phyloP scores from a whole-genome alignment of 2,888 invertebrate genomes.

The Drosophila recens region DNA sequence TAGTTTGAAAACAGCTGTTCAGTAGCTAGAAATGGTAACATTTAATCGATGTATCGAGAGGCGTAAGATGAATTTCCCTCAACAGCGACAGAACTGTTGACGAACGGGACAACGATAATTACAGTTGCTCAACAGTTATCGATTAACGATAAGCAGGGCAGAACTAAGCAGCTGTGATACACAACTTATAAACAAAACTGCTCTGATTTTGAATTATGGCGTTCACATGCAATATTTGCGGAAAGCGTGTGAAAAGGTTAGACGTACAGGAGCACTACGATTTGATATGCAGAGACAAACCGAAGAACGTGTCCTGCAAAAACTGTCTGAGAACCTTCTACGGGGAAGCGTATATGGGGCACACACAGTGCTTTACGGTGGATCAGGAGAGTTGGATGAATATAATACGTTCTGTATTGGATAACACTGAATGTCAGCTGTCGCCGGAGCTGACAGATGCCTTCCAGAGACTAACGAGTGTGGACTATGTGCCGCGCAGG shows the following conservation, averaged over 20 bases:
- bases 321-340: slow-evolving; percentile 96
- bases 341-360: slow-evolving; percentile 90
- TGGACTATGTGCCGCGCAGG: too few relatives aligned
- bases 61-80: neutral
- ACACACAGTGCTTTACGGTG: slow-evolving; percentile 94
- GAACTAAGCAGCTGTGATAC: slow-evolving; percentile 4
- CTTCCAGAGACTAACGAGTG: too few relatives aligned
- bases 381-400: slow-evolving; percentile 84
- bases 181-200: too few relatives aligned
- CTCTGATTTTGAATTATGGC: slow-evolving; percentile 89
- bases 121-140: slow-evolving; percentile 14
- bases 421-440: too few relatives aligned
- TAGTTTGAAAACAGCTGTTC: too few relatives aligned
- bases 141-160: slow-evolving; percentile 23
- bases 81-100: neutral
- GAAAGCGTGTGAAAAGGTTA: slow-evolving; percentile 95
- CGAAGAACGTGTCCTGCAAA: slow-evolving; percentile 93
- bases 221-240: slow-evolving; percentile 95
- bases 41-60: neutral
- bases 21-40: too few relatives aligned
- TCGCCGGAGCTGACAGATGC: too few relatives aligned
- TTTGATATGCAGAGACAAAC: slow-evolving; percentile 89
- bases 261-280: slow-evolving; percentile 95
- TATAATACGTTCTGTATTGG: too few relatives aligned
- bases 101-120: too few relatives aligned